Conservation (phyloP, 2,888 invertebrate genomes). For the Catocala sponsa region DNA sequence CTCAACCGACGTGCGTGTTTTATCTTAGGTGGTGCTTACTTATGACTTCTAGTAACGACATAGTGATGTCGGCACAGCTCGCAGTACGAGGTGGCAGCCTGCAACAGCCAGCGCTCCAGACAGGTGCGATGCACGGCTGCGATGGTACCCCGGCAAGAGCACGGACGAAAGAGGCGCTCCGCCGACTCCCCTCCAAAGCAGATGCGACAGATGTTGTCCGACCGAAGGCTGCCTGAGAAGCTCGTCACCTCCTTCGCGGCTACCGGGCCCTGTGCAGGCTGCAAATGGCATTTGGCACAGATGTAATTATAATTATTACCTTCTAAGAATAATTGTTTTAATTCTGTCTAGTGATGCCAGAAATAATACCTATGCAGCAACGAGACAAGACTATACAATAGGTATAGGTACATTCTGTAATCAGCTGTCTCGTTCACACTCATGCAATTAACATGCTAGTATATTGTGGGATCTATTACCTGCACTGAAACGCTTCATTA, state of each 20-base stretch:
- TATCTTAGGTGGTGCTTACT: conserved; percentile 54
- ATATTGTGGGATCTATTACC: too few species aligned
- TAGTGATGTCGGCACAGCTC: conserved; percentile 84
- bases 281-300: too few species aligned
- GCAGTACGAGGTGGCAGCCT: conserved; percentile 83
- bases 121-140: conserved; percentile 83
- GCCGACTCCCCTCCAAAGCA: conserved; percentile 83
- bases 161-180: conserved; percentile 82
- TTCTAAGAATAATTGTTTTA: too few species aligned
- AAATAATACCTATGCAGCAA: too few species aligned
- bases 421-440: too few species aligned
- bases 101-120: conserved; percentile 84
- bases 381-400: too few species aligned
- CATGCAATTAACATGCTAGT: too few species aligned
- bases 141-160: conserved; percentile 82
- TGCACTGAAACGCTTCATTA: too few species aligned
- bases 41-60: conserved; percentile 79
- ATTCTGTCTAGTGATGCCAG: too few species aligned
- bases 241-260: conserved; percentile 68
- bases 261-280: conserved; percentile 54
- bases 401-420: too few species aligned
- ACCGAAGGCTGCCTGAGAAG: conserved; percentile 63
- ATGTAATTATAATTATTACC: too few species aligned
- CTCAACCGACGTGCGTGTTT: too few species aligned
- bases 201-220: conserved; percentile 82